Percentiles rank a stretch among this genome's conserved stretches.
phyloP scores from a whole-genome alignment of 2,888 invertebrate genomes.

The Scelioninae gen. 1 region DNA sequence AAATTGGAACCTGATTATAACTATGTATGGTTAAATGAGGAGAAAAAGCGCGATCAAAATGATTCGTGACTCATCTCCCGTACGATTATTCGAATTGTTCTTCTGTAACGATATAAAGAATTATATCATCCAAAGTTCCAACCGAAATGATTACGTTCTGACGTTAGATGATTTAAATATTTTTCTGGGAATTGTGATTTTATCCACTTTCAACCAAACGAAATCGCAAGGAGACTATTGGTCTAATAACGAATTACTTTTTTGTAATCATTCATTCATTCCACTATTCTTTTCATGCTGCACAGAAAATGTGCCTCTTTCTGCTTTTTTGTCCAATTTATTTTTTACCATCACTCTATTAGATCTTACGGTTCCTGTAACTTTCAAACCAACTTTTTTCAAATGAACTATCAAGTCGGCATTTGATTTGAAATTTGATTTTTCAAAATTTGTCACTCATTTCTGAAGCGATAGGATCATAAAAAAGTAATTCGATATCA shows the following conservation, averaged over 20 bases:
- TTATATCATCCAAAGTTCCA: conserved; percentile 59
- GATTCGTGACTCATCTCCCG: not conserved
- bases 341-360: too few relatives aligned
- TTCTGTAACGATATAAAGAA: conserved; percentile 62
- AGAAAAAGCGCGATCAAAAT: not conserved
- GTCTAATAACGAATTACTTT: conserved; percentile 29
- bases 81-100: conserved; percentile 65
- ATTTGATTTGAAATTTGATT: conserved; percentile 59
- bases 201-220: conserved; percentile 22
- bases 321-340: too few relatives aligned
- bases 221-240: conserved; percentile 31
- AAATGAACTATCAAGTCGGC: too few relatives aligned
- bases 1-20: too few relatives aligned
- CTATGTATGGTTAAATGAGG: not conserved
- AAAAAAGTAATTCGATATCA: too few relatives aligned
- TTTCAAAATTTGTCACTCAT: conserved; percentile 59
- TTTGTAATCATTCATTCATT: too few relatives aligned
- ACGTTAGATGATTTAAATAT: conserved; percentile 7
- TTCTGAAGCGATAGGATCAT: conserved; percentile 39
- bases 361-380: too few relatives aligned
- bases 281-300: too few relatives aligned
- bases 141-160: conserved; percentile 51
- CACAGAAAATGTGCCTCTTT: too few relatives aligned
- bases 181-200: conserved; percentile 19
- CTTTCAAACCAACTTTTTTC: too few relatives aligned